Conservation (phyloP, 2,113 vertebrate genomes). For the Ctenomys sociabilis region DNA sequence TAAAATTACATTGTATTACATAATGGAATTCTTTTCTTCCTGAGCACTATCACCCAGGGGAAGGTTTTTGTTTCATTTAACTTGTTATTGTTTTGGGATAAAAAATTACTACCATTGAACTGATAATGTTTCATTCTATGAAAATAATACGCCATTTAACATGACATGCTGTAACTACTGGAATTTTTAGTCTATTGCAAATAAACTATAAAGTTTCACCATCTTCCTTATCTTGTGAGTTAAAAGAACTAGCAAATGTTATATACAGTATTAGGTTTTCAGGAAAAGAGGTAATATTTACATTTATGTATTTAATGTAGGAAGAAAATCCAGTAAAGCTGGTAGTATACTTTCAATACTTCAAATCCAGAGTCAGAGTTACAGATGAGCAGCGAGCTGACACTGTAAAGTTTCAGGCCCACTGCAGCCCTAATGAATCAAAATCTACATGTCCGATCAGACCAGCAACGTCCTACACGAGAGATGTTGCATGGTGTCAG, state of each 20-base stretch:
- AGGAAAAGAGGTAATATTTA: constrained; percentile 48
- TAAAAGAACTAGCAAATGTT: constrained; percentile 48
- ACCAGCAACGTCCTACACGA: no score
- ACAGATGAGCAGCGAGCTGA: not conserved
- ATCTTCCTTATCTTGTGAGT: constrained; percentile 48
- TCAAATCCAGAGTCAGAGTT: not conserved
- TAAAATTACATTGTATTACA: constrained; percentile 67
- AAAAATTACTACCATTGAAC: constrained; percentile 58
- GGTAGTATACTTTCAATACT: not conserved
- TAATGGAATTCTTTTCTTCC: constrained; percentile 77
- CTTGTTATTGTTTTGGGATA: constrained; percentile 61
- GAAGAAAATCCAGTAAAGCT: not conserved
- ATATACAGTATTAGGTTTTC: constrained; percentile 45
- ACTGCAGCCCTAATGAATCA: not conserved
- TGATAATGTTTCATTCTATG: constrained; percentile 59
- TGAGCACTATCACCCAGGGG: constrained; percentile 50
- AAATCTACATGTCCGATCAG: no score
- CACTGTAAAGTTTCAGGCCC: not conserved
- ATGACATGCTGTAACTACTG: constrained; percentile 59
- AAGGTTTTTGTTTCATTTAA: constrained; percentile 46
- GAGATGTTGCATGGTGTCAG: no score
- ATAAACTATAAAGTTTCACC: constrained; percentile 67
- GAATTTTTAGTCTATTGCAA: constrained; percentile 23
- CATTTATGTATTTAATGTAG: not conserved
- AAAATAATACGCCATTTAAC: constrained; percentile 61